A percentile compares a stretch with the other conserved stretches of the same genome.
Conservation (phyloP, 2,888 invertebrate species). For the Ochropacha duplaris region DNA sequence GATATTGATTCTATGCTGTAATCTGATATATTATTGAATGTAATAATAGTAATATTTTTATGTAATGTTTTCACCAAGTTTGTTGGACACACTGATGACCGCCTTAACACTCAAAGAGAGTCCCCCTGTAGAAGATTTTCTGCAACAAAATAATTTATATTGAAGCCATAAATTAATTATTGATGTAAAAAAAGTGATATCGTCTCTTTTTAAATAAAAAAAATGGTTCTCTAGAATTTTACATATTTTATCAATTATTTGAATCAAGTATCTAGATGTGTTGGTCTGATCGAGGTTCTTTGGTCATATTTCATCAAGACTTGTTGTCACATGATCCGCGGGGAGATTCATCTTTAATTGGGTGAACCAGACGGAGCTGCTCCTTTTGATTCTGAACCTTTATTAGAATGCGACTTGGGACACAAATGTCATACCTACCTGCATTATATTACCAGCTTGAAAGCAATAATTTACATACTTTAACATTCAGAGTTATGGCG, state of each 20-base stretch:
- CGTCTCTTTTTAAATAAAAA: too few species aligned
- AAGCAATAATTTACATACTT: background rate
- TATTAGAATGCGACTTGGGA: conserved; percentile 41
- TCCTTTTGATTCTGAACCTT: conserved; percentile 48
- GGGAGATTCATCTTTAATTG: conserved; percentile 78
- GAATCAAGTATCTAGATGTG: conserved; percentile 50
- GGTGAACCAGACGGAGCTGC: conserved; percentile 57
- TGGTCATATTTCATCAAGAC: conserved; percentile 71
- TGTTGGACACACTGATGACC: too few species aligned
- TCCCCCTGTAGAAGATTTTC: too few species aligned
- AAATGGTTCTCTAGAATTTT: background rate
- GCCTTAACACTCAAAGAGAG: too few species aligned
- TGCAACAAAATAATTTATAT: background rate
- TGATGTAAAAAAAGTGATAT: too few species aligned
- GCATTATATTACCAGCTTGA: conserved; percentile 25
- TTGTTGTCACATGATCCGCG: conserved; percentile 76
- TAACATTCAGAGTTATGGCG: background rate
- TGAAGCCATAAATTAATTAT: background rate
- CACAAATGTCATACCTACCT: conserved; percentile 27
- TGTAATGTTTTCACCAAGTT: too few species aligned
- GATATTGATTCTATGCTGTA: too few species aligned
- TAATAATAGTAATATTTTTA: too few species aligned
- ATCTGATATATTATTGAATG: too few species aligned
- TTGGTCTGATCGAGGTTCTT: conserved; percentile 31
- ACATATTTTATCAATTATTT: conserved; percentile 4